Evolutionary conservation across 2,888 invertebrate species (phyloP).

Genomic region (Drymonia ruficornis): DNA sequence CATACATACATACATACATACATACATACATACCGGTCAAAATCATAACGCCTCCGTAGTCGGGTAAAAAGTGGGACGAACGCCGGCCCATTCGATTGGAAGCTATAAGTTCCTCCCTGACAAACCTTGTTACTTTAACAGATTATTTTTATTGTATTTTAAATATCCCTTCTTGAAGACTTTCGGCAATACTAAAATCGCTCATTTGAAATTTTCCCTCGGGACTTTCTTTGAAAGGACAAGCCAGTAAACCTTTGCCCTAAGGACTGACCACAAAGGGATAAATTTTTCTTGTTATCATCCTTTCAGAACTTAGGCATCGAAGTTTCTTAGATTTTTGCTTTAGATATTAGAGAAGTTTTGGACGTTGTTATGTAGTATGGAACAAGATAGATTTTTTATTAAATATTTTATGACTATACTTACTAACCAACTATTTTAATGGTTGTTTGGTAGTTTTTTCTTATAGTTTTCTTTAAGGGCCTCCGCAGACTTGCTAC

Average conservation of each 20-base stretch:
- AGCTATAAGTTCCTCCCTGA: conserved; percentile 45
- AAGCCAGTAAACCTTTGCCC: conserved; percentile 22
- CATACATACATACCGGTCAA: no score
- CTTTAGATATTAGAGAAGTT: conserved; percentile 35
- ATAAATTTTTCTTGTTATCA: conserved; percentile 34
- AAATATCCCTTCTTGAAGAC: conserved; percentile 20
- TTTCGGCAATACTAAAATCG: conserved; percentile 21
- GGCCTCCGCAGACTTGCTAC: no score
- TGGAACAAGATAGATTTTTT: conserved; percentile 12
- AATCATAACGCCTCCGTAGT: no score
- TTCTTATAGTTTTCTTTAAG: no score
- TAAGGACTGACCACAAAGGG: conserved; percentile 27
- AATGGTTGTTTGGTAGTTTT: background rate
- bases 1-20: no score
- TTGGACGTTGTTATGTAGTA: conserved; percentile 15
- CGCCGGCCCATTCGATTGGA: conserved; percentile 43
- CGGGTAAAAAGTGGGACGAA: conserved; percentile 40
- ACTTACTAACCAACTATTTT: conserved; percentile 9
- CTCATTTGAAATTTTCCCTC: conserved; percentile 28
- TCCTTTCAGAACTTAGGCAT: conserved; percentile 29
- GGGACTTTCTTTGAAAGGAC: conserved; percentile 24
- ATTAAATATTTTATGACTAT: conserved; percentile 12
- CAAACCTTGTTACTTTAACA: conserved; percentile 32
- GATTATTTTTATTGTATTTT: conserved; percentile 39
- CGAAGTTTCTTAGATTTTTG: conserved; percentile 27